phyloP scores from a whole-genome alignment of 1,140 invertebrate species.

The Chrysomallon squamiferum region DNA sequence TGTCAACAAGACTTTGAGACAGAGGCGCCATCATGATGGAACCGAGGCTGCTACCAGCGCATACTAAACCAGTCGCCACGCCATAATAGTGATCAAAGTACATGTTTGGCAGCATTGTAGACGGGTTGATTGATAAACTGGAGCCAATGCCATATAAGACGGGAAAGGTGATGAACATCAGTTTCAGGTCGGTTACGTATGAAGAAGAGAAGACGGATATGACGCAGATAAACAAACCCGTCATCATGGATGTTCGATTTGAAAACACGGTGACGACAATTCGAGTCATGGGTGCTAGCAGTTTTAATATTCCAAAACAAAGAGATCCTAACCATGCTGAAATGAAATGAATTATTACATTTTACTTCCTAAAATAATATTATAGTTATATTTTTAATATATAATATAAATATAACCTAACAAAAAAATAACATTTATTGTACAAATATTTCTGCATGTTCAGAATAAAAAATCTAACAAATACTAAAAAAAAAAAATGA shows the following conservation, averaged over 20 bases:
- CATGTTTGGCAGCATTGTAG: slow-evolving; percentile 37
- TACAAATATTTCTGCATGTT: no score
- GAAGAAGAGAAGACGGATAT: slow-evolving; percentile 38
- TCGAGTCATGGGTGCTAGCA: slow-evolving; percentile 42
- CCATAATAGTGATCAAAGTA: slow-evolving; percentile 51
- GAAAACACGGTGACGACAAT: slow-evolving; percentile 34
- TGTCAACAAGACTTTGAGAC: slow-evolving; percentile 38
- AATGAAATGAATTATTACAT: background rate
- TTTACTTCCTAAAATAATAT: no score
- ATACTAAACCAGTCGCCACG: slow-evolving; percentile 45
- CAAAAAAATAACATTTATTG: no score
- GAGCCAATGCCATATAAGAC: slow-evolving; percentile 47
- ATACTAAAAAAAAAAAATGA: no score
- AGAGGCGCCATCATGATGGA: slow-evolving; percentile 47
- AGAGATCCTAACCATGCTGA: slow-evolving; percentile 53
- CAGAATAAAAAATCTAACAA: no score
- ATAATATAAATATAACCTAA: no score
- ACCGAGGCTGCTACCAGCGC: slow-evolving; percentile 48
- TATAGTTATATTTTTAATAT: no score
- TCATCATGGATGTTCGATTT: slow-evolving; percentile 38
- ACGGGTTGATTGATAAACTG: slow-evolving; percentile 40
- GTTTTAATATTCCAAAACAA: slow-evolving; percentile 46
- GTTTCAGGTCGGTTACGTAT: slow-evolving; percentile 27
- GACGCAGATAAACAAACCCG: slow-evolving; percentile 38
- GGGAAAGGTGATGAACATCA: slow-evolving; percentile 43